Conservation (phyloP, 1,140 invertebrate species). For the Papilio helenus region DNA sequence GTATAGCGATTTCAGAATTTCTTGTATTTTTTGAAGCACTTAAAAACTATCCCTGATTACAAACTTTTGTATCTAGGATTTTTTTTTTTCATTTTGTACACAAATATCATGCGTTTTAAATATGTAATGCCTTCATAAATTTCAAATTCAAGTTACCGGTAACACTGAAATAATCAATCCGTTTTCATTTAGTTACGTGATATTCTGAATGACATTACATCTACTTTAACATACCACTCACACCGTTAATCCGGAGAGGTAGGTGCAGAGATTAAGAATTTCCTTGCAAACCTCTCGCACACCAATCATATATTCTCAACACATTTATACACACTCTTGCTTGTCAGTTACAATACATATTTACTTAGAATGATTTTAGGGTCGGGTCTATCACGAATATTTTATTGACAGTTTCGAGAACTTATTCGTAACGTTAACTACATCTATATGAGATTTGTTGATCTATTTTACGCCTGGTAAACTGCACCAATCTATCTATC, state of each 20-base stretch:
- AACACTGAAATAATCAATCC: neutral
- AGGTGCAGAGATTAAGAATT: too few relatives aligned
- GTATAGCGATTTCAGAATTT: conserved; percentile 33
- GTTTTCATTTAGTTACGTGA: neutral
- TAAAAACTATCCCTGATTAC: conserved; percentile 30
- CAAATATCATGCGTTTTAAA: neutral
- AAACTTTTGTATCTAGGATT: conserved; percentile 35
- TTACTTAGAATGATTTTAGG: neutral
- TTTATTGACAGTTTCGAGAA: too few relatives aligned
- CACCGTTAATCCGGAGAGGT: too few relatives aligned
- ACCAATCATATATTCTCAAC: too few relatives aligned
- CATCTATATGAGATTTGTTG: too few relatives aligned
- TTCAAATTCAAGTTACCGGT: neutral
- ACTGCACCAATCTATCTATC: neutral
- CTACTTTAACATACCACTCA: too few relatives aligned
- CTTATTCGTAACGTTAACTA: too few relatives aligned
- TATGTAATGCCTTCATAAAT: neutral
- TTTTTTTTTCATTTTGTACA: neutral
- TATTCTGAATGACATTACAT: neutral
- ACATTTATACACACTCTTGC: neutral
- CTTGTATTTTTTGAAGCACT: conserved; percentile 16
- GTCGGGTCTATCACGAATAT: too few relatives aligned
- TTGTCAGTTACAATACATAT: neutral
- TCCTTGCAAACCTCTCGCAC: too few relatives aligned
- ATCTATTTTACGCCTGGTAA: too few relatives aligned